Percentiles rank a stretch among this genome's conserved stretches.
These are phyloP conservation scores for Strigops habroptila DNA, from an alignment of 2,113 vertebrate genomes.

Conservation along the genomic window DNA sequence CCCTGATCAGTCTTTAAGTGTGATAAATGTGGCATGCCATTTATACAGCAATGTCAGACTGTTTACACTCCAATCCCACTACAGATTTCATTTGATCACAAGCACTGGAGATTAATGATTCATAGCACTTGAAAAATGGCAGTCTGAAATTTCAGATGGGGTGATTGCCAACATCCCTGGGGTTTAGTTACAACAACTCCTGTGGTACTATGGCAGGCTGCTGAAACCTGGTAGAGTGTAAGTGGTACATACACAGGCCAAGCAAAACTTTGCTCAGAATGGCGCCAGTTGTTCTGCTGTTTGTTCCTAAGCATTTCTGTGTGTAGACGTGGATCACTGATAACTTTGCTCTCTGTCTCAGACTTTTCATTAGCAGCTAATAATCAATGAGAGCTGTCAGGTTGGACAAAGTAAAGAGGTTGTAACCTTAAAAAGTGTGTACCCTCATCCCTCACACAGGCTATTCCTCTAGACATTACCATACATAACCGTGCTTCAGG, in stretches of 20 bases:
- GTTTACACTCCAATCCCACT: not conserved
- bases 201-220: not conserved
- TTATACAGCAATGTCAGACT: not conserved
- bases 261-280: not conserved
- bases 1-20: not conserved
- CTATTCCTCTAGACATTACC: not conserved
- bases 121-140: not conserved
- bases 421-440: not conserved
- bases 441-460: not conserved
- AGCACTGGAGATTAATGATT: not conserved
- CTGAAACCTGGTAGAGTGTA: not conserved
- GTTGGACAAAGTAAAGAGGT: not conserved
- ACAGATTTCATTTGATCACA: not conserved
- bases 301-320: rapidly evolving
- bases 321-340: rapidly evolving
- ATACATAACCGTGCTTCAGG: rapidly evolving
- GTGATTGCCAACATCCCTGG: not conserved
- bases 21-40: not conserved
- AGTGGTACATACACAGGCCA: not conserved
- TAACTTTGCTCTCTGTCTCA: not conserved
- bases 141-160: not conserved
- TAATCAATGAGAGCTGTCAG: not conserved
- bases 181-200: not conserved
- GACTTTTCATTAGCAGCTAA: not conserved
- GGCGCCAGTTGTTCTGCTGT: not conserved